These are phyloP conservation scores for Aegotheles bennettii DNA, from an alignment of 2,113 vertebrate genomes.

Conservation along the genomic window DNA sequence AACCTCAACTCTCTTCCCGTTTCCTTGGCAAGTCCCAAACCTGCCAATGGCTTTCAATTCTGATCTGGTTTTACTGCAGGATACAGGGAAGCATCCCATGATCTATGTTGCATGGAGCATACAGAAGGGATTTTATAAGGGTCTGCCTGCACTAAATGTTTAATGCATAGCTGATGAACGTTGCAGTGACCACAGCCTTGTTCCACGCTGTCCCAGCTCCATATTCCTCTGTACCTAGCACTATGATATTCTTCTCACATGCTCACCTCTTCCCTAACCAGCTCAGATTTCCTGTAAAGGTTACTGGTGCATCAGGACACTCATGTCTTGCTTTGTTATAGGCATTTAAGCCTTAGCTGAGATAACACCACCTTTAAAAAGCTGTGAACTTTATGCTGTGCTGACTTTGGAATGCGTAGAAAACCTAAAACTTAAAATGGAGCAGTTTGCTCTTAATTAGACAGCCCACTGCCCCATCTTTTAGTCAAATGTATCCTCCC, in stretches of 20 bases:
- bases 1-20: background rate
- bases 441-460: background rate
- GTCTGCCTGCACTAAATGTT: background rate
- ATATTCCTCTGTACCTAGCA: accelerated
- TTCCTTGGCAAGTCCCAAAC: background rate
- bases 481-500: background rate
- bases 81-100: background rate
- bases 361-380: background rate
- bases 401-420: background rate
- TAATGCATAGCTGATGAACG: background rate
- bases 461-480: background rate
- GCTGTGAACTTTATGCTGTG: background rate
- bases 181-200: background rate
- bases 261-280: background rate
- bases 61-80: background rate
- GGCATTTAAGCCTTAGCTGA: background rate
- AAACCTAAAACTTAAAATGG: background rate
- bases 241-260: background rate
- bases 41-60: background rate
- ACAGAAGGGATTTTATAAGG: background rate
- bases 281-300: background rate
- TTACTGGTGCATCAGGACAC: background rate
- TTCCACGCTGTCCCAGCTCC: background rate
- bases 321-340: background rate
- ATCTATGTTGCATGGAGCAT: too few species aligned